phyloP scores from a whole-genome alignment of 2,888 invertebrate species.

The Tetrapedia diversipes region DNA sequence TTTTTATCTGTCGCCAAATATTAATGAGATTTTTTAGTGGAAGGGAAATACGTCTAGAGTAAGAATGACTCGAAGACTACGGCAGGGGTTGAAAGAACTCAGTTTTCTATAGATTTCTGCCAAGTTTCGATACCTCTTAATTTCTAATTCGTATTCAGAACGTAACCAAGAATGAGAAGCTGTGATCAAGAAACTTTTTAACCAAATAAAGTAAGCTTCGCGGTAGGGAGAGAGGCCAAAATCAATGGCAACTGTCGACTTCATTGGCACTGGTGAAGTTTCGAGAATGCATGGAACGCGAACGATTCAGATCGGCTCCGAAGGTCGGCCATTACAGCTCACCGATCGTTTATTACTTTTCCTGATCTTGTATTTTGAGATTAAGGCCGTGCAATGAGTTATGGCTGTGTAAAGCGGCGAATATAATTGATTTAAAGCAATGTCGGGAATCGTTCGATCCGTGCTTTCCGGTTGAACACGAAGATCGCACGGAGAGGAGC shows the following conservation, averaged over 20 bases:
- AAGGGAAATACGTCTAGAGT: too few relatives aligned
- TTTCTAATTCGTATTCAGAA: too few relatives aligned
- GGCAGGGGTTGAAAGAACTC: too few relatives aligned
- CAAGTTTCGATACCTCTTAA: too few relatives aligned
- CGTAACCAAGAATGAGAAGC: too few relatives aligned
- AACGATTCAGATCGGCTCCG: constrained; percentile 59
- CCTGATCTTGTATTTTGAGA: constrained; percentile 57
- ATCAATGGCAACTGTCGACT: background rate
- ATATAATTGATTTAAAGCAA: constrained; percentile 54
- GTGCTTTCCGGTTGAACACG: constrained; percentile 23
- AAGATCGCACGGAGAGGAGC: background rate
- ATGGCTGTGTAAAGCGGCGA: constrained; percentile 48
- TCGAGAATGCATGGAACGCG: constrained; percentile 50
- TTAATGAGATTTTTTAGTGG: too few relatives aligned
- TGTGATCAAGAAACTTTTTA: background rate
- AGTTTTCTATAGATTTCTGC: too few relatives aligned
- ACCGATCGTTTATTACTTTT: constrained; percentile 50
- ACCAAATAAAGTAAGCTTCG: background rate
- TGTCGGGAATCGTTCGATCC: constrained; percentile 6
- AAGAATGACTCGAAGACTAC: too few relatives aligned
- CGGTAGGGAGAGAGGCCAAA: constrained; percentile 8
- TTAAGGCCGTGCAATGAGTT: constrained; percentile 56
- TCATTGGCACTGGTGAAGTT: constrained; percentile 22
- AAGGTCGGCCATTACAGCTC: constrained; percentile 49
- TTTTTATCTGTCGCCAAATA: too few relatives aligned